A percentile compares a stretch with the other conserved stretches of the same genome.
These are phyloP conservation scores for Ernsta delagoae DNA, from an alignment of 2,888 invertebrate species.

Conservation along the genomic window DNA sequence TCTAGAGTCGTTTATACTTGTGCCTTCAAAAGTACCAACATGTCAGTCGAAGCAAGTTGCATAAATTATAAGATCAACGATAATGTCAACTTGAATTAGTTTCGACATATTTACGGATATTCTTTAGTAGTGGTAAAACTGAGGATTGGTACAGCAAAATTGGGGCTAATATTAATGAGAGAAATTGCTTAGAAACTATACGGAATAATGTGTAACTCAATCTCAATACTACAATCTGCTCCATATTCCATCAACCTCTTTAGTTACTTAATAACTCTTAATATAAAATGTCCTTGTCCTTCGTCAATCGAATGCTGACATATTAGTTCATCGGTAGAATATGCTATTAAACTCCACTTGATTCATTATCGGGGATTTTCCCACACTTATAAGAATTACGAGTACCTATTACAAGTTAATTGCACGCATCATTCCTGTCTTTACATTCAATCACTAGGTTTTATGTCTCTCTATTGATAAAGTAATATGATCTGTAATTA, in stretches of 20 bases:
- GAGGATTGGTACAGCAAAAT: no score
- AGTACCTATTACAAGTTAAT: neutral
- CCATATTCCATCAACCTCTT: no score
- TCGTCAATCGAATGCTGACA: neutral
- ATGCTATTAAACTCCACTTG: slow-evolving; percentile 6
- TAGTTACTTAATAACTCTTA: no score
- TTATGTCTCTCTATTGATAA: neutral
- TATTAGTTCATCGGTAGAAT: neutral
- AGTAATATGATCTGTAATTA: neutral
- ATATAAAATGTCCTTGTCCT: neutral
- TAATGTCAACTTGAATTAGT: no score
- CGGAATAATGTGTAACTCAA: neutral
- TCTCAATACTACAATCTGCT: neutral
- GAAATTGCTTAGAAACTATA: neutral
- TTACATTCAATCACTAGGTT: neutral
- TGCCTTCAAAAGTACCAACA: neutral
- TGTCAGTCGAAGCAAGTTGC: no score
- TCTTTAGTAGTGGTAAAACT: no score
- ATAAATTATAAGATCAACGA: no score
- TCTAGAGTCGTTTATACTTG: neutral
- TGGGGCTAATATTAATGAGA: no score
- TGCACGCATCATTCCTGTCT: neutral
- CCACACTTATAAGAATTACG: slow-evolving; percentile 14
- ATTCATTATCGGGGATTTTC: slow-evolving; percentile 13
- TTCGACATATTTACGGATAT: no score